Percentiles rank a stretch among this genome's conserved stretches.
Evolutionary conservation across 1,140 invertebrate species (phyloP).

Genomic region (Drosophila ironensis): DNA sequence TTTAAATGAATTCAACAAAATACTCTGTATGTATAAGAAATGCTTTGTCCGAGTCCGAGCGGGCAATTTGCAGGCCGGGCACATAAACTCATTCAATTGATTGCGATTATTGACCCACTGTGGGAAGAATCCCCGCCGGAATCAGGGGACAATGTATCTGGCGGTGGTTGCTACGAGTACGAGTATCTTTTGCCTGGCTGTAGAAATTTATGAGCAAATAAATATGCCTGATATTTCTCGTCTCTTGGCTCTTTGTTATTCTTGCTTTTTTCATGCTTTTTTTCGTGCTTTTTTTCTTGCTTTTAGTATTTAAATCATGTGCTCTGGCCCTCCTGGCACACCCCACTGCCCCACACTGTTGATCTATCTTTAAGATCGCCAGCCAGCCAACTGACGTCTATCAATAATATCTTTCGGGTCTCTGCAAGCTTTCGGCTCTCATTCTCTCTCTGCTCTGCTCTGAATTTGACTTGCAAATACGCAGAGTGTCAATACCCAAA

Average conservation of each 20-base stretch:
- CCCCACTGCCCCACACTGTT: background rate
- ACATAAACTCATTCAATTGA: constrained; percentile 43
- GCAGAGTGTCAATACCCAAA: constrained; percentile 53
- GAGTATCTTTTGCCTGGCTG: constrained; percentile 18
- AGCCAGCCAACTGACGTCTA: constrained; percentile 72
- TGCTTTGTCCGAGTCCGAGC: no score
- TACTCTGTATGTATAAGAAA: background rate
- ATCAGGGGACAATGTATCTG: background rate
- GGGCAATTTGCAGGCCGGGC: constrained; percentile 26
- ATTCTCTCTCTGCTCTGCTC: background rate
- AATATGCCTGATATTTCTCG: constrained; percentile 41
- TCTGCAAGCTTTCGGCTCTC: constrained; percentile 14
- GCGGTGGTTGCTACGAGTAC: constrained; percentile 30
- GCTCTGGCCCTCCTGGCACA: constrained; percentile 37
- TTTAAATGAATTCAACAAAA: constrained; percentile 12
- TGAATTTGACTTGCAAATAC: constrained; percentile 68
- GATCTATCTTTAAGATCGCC: constrained; percentile 33
- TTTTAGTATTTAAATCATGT: constrained; percentile 75
- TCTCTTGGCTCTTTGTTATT: constrained; percentile 58
- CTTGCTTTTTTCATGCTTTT: constrained; percentile 54
- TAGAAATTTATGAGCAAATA: constrained; percentile 63
- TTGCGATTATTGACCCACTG: constrained; percentile 55
- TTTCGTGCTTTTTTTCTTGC: constrained; percentile 49
- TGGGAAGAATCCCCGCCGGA: background rate
- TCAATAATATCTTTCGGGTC: constrained; percentile 55